A percentile compares a stretch with the other conserved stretches of the same genome.
These are phyloP conservation scores for Atta cephalotes DNA, from an alignment of 1,140 invertebrate species.

Conservation along the genomic window DNA sequence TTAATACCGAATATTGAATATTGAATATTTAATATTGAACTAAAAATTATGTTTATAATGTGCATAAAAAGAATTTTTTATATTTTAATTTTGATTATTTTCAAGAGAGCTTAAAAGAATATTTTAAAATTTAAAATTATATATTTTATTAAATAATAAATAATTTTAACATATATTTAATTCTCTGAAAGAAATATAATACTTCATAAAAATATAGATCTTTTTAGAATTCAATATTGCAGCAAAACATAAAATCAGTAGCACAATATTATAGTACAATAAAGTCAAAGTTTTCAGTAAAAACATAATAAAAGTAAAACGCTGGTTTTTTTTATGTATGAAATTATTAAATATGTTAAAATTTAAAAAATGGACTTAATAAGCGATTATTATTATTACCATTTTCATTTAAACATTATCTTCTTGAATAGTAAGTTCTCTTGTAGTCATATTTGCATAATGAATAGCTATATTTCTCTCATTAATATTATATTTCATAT, in stretches of 20 bases:
- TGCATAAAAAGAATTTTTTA: neutral
- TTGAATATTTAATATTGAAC: neutral
- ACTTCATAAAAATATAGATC: neutral
- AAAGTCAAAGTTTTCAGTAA: neutral
- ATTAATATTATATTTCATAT: conserved; percentile 20
- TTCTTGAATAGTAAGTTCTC: neutral
- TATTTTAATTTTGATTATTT: conserved; percentile 11
- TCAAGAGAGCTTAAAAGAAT: neutral
- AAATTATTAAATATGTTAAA: neutral
- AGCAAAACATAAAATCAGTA: neutral
- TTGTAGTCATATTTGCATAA: conserved; percentile 8
- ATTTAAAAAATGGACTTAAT: neutral
- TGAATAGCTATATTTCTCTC: conserved; percentile 6
- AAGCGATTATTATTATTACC: conserved; percentile 23
- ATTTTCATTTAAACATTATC: conserved; percentile 13
- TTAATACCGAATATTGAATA: no score
- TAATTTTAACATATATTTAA: conserved; percentile 2
- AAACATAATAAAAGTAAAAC: neutral
- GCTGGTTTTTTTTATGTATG: neutral
- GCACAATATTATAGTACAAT: neutral
- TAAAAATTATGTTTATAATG: neutral
- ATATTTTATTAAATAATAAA: neutral
- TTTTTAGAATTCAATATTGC: neutral
- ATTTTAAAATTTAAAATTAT: conserved; percentile 7
- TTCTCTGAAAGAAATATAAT: neutral